Conservation (phyloP, 2,888 invertebrate genomes). For the Mythimna impura region DNA sequence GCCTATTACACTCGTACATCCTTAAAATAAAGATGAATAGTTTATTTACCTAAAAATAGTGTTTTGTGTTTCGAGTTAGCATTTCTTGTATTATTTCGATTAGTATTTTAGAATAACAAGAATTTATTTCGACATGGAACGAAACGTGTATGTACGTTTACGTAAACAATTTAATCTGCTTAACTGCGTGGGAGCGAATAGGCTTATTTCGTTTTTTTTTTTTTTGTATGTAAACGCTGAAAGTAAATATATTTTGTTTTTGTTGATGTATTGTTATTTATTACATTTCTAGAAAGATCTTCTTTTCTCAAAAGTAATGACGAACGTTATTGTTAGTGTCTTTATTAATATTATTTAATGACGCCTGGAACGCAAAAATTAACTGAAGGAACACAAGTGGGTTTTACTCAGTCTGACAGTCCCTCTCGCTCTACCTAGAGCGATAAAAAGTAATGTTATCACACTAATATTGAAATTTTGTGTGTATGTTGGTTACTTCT, state of each 20-base stretch:
- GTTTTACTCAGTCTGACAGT: too few relatives aligned
- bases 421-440: too few relatives aligned
- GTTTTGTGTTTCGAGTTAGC: neutral
- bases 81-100: slow-evolving; percentile 10
- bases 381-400: too few relatives aligned
- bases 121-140: slow-evolving; percentile 15
- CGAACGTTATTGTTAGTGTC: too few relatives aligned
- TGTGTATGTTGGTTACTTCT: too few relatives aligned
- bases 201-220: neutral
- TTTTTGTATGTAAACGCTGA: neutral
- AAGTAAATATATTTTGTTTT: neutral
- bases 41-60: neutral
- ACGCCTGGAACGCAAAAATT: too few relatives aligned
- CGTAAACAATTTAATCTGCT: slow-evolving; percentile 28
- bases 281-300: neutral
- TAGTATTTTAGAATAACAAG: neutral
- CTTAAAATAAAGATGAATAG: slow-evolving; percentile 4
- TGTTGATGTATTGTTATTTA: neutral
- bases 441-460: too few relatives aligned
- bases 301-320: too few relatives aligned
- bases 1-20: slow-evolving; percentile 8
- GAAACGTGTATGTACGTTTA: slow-evolving; percentile 12
- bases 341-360: too few relatives aligned
- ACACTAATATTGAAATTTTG: too few relatives aligned
- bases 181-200: slow-evolving; percentile 2